phyloP scores from a whole-genome alignment of 2,888 invertebrate genomes.

The Tinea pellionella region DNA sequence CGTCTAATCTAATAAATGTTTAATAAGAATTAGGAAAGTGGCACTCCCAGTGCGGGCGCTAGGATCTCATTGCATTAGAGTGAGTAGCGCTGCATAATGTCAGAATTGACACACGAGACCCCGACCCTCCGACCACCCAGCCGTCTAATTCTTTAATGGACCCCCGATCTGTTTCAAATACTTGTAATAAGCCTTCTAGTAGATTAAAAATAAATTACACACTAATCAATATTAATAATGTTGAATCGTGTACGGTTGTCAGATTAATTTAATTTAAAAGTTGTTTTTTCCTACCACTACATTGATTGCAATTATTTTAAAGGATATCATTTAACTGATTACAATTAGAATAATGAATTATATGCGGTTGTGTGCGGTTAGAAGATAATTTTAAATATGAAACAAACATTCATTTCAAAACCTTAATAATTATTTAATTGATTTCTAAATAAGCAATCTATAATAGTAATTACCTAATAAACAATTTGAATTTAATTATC shows the following conservation, averaged over 20 bases:
- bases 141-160: slow-evolving; percentile 26
- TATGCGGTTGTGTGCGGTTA: too few species aligned
- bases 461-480: neutral
- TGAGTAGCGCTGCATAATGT: slow-evolving; percentile 49
- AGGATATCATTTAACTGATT: neutral
- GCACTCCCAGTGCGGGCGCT: slow-evolving; percentile 33
- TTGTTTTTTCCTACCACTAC: neutral
- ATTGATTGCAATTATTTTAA: neutral
- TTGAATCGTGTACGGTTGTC: neutral
- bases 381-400: too few species aligned
- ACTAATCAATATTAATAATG: neutral
- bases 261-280: neutral
- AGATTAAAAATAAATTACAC: slow-evolving; percentile 9
- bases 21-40: slow-evolving; percentile 64
- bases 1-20: slow-evolving; percentile 65
- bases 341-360: neutral
- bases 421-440: too few species aligned
- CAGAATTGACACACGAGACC: slow-evolving; percentile 36
- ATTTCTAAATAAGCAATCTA: too few species aligned
- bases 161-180: slow-evolving; percentile 13
- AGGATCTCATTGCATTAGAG: slow-evolving; percentile 47
- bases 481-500: neutral
- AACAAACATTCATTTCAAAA: too few species aligned
- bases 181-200: slow-evolving; percentile 9
- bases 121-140: slow-evolving; percentile 16